phyloP scores from a whole-genome alignment of 2,797 vertebrate species.

The Remorina albescens region DNA sequence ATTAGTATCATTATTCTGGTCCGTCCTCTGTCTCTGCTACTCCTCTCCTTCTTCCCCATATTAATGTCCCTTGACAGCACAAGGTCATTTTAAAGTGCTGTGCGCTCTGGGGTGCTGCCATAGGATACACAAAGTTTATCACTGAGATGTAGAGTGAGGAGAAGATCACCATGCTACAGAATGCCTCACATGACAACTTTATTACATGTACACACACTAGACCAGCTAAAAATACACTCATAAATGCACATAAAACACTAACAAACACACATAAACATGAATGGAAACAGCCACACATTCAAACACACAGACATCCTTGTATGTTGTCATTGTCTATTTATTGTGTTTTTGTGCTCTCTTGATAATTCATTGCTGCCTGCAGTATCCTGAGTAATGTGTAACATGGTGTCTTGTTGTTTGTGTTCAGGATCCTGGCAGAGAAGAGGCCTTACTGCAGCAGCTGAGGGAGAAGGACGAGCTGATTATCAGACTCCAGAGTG shows the following conservation, averaged over 20 bases:
- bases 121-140: constrained; percentile 69
- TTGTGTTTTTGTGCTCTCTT: constrained; percentile 48
- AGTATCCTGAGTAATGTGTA: constrained; percentile 42
- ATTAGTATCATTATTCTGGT: constrained; percentile 39
- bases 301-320: constrained; percentile 10
- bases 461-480: constrained; percentile 95
- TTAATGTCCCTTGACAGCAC: constrained; percentile 65
- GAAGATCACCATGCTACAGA: constrained; percentile 50
- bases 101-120: constrained; percentile 46
- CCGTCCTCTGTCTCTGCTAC: constrained; percentile 32
- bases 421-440: constrained; percentile 91
- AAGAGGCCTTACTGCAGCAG: constrained; percentile 92
- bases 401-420: constrained; percentile 48
- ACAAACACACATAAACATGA: constrained; percentile 45
- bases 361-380: constrained; percentile 52
- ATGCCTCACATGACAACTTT: constrained; percentile 62
- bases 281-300: constrained; percentile 20
- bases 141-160: constrained; percentile 43
- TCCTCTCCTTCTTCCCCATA: constrained; percentile 41
- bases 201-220: constrained; percentile 41
- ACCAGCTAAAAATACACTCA: constrained; percentile 42
- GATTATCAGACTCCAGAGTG: constrained; percentile 91
- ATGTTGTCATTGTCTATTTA: constrained; percentile 43
- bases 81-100: constrained; percentile 74
- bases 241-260: constrained; percentile 63